A percentile compares a stretch with the other conserved stretches of the same genome.
These are phyloP conservation scores for Cololabis saira DNA, from an alignment of 2,113 vertebrate genomes.

Conservation along the genomic window DNA sequence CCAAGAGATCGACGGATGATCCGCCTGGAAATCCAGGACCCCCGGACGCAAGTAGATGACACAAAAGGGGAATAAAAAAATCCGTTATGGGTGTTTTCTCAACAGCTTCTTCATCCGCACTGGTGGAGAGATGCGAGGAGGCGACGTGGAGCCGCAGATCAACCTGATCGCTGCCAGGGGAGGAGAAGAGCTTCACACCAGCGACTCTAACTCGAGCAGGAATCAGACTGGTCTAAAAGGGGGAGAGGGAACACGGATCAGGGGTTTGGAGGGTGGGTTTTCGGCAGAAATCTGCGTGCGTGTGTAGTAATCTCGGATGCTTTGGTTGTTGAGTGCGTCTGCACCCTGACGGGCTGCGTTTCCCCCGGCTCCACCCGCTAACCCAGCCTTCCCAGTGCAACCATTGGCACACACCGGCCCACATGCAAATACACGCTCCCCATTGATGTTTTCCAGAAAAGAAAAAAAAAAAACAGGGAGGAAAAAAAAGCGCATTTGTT, in stretches of 20 bases:
- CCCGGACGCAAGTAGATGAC: constrained; percentile 1
- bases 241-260: neutral
- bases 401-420: constrained; percentile 76
- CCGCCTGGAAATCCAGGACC: constrained; percentile 77
- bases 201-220: no score
- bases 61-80: neutral
- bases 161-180: constrained; percentile 16
- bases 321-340: constrained; percentile 71
- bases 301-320: constrained; percentile 71
- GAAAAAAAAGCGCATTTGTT: neutral
- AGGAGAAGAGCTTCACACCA: no score
- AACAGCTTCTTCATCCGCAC: constrained; percentile 59
- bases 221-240: no score
- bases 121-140: constrained; percentile 25
- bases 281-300: constrained; percentile 20
- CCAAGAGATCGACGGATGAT: constrained; percentile 75
- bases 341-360: constrained; percentile 74
- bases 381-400: constrained; percentile 69
- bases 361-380: constrained; percentile 79
- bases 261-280: constrained; percentile 4
- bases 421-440: constrained; percentile 80
- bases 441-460: constrained; percentile 77
- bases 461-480: constrained; percentile 30
- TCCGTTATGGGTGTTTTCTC: constrained; percentile 43
- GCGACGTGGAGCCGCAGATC: constrained; percentile 39